These are phyloP conservation scores for Morpho helenor DNA, from an alignment of 2,888 invertebrate genomes.

Conservation along the genomic window DNA sequence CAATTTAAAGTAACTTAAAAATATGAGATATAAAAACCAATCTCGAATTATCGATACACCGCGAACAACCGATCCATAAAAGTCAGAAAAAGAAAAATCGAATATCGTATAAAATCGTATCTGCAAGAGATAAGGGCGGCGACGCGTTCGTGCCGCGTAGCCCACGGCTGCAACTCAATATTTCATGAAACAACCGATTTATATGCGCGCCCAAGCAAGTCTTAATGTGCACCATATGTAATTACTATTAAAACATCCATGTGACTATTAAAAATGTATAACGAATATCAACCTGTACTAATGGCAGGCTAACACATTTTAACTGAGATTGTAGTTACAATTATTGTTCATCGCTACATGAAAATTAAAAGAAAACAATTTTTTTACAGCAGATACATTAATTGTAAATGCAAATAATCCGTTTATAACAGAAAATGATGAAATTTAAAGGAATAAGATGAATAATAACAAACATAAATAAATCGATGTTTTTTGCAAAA, in stretches of 20 bases:
- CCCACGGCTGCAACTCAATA: conserved; percentile 71
- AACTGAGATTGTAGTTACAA: no score
- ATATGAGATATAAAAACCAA: conserved; percentile 34
- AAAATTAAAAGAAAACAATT: no score
- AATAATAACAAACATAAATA: no score
- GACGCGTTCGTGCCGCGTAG: conserved; percentile 61
- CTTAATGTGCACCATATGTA: conserved; percentile 68
- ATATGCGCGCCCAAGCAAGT: conserved; percentile 67
- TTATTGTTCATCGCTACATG: no score
- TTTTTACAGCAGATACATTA: no score
- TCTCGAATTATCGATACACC: conserved; percentile 71
- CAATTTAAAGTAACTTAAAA: conserved; percentile 22
- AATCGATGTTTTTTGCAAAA: no score
- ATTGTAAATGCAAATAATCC: no score
- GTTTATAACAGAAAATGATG: no score
- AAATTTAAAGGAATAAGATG: no score
- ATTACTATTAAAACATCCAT: conserved; percentile 51
- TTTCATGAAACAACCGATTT: conserved; percentile 76
- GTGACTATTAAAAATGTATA: neutral
- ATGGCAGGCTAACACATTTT: no score
- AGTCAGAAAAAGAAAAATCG: conserved; percentile 70
- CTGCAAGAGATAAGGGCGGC: conserved; percentile 69
- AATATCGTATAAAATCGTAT: conserved; percentile 74
- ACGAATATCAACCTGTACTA: no score
- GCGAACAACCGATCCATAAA: conserved; percentile 74